Evolutionary conservation across 2,888 invertebrate species (phyloP), one percentile per base, ranked within the genome.

Genomic region (Desoria tigrina): DNA sequence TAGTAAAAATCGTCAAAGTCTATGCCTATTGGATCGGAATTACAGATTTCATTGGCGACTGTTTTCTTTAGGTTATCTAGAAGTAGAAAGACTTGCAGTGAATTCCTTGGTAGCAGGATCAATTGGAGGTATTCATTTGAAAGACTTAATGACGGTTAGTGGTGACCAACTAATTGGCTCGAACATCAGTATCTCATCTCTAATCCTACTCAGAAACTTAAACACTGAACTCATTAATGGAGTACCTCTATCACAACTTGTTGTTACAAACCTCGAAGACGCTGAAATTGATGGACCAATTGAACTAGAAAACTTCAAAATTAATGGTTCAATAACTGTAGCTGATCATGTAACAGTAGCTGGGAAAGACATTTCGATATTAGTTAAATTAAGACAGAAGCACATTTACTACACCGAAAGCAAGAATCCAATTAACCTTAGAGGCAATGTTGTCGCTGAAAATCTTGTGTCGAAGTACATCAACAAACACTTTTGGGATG

Each of bases 221-320:
- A 7, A 49, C 2, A 54, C 66, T 4, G 21, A 21, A 11, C 0
- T 9, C 1, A 49, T 69, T 1, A 71, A 71, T 23, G 69, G 66
- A 1, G 11, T 59, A 1, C 16, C 45, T 21, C 37, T 73, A 3
- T 11, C 49, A 1, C 53, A 62, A 21, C 64, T 61, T 42, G 72
- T 66, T 0, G 66, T 61, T 9, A 53, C 56, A 1, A 49, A 37
- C 2, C 49, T 42, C 1, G 54, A 61, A 39, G 27, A 65, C 32
- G 71, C 61, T 1, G 42, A 16, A 18, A 69, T 74, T 18, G 42
- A 42, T 26, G 70, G 72, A 2, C 69, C 68, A 9, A 56, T 68
- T 11, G 42, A 60, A 0, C 63, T 74, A 16, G 59, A 68, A 24
- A 50, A 62, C 14, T 58, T 65, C 24, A 53, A 58, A 3, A 68